Conservation (phyloP, 2,113 vertebrate genomes). For the Malurus melanocephalus region DNA sequence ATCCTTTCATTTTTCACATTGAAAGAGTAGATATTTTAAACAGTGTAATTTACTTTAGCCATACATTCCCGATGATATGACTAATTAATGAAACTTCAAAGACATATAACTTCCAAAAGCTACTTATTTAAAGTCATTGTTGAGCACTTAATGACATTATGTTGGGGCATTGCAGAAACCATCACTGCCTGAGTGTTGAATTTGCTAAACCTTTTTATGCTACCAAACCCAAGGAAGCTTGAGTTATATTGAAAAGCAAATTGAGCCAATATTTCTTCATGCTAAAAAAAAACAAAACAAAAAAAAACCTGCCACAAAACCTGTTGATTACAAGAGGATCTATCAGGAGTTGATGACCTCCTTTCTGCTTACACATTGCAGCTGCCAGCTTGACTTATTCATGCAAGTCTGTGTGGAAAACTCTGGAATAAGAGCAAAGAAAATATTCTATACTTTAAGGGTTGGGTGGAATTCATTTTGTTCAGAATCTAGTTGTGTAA, state of each 20-base stretch:
- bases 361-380: background rate
- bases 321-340: conserved; percentile 60
- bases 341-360: conserved; percentile 21
- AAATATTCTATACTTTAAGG: background rate
- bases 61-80: conserved; percentile 80
- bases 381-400: conserved; percentile 10
- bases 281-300: background rate
- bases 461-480: background rate
- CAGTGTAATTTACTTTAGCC: conserved; percentile 85
- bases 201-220: conserved; percentile 67
- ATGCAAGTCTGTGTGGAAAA: background rate
- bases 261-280: conserved; percentile 57
- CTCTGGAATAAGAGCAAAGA: background rate
- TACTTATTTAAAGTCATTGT: conserved; percentile 81
- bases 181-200: conserved; percentile 58
- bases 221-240: conserved; percentile 43
- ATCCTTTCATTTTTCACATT: conserved; percentile 85
- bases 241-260: conserved; percentile 55
- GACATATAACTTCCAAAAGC: conserved; percentile 81
- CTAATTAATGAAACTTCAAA: conserved; percentile 85
- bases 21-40: conserved; percentile 86
- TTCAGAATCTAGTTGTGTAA: conserved; percentile 14
- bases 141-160: conserved; percentile 77
- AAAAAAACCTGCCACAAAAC: background rate
- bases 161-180: conserved; percentile 66